Evolutionary conservation across 2,113 vertebrate species (phyloP).

Genomic region (Balaeniceps rex): DNA sequence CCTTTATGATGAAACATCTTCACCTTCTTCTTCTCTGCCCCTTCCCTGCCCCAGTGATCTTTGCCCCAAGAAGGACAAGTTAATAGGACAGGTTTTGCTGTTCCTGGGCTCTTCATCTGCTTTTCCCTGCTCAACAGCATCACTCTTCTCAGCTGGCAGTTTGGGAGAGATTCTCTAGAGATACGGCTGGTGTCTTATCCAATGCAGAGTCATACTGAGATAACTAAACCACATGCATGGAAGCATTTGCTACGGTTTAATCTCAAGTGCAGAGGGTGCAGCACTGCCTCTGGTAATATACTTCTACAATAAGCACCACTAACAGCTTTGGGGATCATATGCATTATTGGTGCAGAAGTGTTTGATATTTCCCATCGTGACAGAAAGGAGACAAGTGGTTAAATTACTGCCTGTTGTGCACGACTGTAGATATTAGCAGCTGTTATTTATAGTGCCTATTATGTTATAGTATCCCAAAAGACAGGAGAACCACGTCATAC

Average conservation of each 20-base stretch:
- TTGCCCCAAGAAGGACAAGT: neutral
- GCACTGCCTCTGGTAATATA: neutral
- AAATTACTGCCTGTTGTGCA: slow-evolving; percentile 30
- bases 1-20: neutral
- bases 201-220: neutral
- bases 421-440: slow-evolving; percentile 11
- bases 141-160: neutral
- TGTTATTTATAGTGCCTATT: slow-evolving; percentile 40
- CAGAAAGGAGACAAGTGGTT: slow-evolving; percentile 7
- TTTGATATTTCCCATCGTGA: neutral
- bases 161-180: neutral
- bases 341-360: neutral
- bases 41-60: neutral
- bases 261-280: neutral
- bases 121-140: neutral
- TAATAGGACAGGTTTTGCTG: neutral
- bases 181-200: neutral
- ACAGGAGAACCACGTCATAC: neutral
- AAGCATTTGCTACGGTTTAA: neutral
- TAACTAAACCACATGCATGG: neutral
- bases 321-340: neutral
- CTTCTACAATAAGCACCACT: neutral
- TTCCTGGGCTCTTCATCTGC: neutral
- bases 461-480: slow-evolving; percentile 26
- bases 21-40: neutral